Evolutionary conservation across 2,113 vertebrate species (phyloP), one percentile per base, ranked within the genome.

Genomic region (Girardinichthys multiradiatus): DNA sequence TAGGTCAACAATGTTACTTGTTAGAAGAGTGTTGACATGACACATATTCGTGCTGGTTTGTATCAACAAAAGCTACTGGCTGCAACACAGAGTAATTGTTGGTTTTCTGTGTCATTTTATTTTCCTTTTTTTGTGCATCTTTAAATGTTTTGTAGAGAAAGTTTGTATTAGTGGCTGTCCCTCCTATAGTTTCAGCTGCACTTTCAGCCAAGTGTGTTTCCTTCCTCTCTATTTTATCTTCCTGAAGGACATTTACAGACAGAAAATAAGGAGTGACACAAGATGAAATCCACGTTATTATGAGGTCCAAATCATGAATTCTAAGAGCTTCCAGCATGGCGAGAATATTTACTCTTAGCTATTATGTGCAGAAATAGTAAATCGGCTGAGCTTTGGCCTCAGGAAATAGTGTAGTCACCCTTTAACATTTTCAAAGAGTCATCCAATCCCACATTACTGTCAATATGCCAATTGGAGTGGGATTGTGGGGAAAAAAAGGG

Each of bases 1-100:
- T 42, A 57, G 59, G 21, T 21, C 48, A 68, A 17, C n/a, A 30
- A 33, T 57, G 45, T 64, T 4, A 17, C 37, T 61, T 66, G 17
- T 65, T 57, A 65, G 33, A 64, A 27, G 14, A 54, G 28, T 24
- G 74, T 26, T 42, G 58, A 70, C 57, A 54, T 9, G 29, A 68
- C 63, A 31, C 2, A 57, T 15, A n/a, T 54, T 2, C 6, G 26
- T 60, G 28, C 12, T 33, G 11, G 11, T 13, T 35, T n/a, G 31
- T 35, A 3, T 33, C 29, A 58, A 2, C 4, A 19, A 24, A 5
- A 9, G 0, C 35, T 7, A 15, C 27, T 24, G 31, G 8, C 19
- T 17, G n/a, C 13, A 28, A 2, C 11, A n/a, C 21, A 48, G 6
- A 51, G 21, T n/a, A n/a, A 54, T n/a, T 24, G 6, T 24, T 3